Evolutionary conservation across 2,888 invertebrate species (phyloP), one percentile per base, ranked within the genome.

Genomic region (Mechanitis mazaeus): DNA sequence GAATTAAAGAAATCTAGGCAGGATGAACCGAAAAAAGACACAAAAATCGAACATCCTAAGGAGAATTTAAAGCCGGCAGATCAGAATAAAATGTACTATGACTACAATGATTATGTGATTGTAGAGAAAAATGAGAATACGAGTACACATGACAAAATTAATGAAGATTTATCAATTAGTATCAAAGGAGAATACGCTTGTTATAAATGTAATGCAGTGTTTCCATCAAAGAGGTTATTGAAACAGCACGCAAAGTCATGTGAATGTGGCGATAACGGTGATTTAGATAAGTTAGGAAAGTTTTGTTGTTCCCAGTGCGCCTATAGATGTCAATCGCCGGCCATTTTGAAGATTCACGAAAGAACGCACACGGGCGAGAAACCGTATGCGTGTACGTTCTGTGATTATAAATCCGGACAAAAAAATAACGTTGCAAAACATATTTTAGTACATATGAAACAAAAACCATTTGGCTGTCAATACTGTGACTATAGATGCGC

Each of bases 381-480:
- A 42, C 91, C 91, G 0, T 91, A 89, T 45, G 82, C 87, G 0
- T 91, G 91, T 58, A 87, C 82, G 0, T 88, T 87, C 59, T 91
- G 91, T 65, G 86, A 87, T 65, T 91, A 91, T 67, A 91, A 91
- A 67, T 90, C 91, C 0, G 90, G 90, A 0, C 91, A 91, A 60
- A 91, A 91, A 61, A 91, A 91, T 50, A 91, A 91, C 47, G 90
- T 91, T 0, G 90, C 89, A 0, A 91, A 91, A 74, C 91, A 91
- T n/a, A 85, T 90, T 3, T 61, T 91, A 20, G 90, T 91, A 0
- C 91, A 91, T 54, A 91, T 90, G 88, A 90, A 91, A 56, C 87
- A 91, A 57, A 91, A 91, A 66, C 91, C 91, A 0, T 90, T 87
- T 45, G 70, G 84, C 0, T 91, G 91, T 64, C 87, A 90, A 6